Percentiles rank a stretch among this genome's conserved stretches.
These are phyloP conservation scores for roundworm (Caenorhabditis elegans) DNA, from an alignment of 1,140 invertebrate species.

Conservation along the genomic window WBcel235 BX284605.5:10592001-10592500, in stretches of 20 bases:
- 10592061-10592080: too few relatives aligned
- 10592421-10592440: neutral
- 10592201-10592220: too few relatives aligned
- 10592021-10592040: too few relatives aligned
- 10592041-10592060: too few relatives aligned
- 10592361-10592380: neutral
- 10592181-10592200: too few relatives aligned
- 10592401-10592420: neutral
- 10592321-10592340: slow-evolving; percentile 7
- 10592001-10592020: too few relatives aligned
- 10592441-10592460: slow-evolving; percentile 3
- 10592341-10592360: slow-evolving; percentile 9
- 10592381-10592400: neutral
- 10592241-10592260: too few relatives aligned
- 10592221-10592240: too few relatives aligned
- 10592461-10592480: neutral
- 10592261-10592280: neutral
- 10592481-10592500: neutral
- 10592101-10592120: too few relatives aligned
- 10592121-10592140: too few relatives aligned
- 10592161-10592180: too few relatives aligned
- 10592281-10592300: neutral
- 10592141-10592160: neutral
- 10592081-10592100: too few relatives aligned
- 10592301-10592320: neutral